Evolutionary conservation across 2,888 invertebrate genomes (phyloP).

Genomic region (Latheticus oryzae): DNA sequence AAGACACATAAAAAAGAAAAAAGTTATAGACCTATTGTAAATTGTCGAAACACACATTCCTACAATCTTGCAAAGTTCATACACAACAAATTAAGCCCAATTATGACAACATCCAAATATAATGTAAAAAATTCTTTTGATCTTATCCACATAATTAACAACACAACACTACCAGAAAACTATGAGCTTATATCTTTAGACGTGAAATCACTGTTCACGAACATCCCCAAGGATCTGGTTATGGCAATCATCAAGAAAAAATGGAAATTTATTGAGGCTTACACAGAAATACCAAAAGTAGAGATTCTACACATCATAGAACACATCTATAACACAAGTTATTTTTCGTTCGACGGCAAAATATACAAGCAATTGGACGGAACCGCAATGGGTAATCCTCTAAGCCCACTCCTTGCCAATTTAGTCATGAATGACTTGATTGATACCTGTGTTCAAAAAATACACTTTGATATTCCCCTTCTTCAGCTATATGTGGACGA

Average conservation of each 20-base stretch:
- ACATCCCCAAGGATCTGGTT: constrained; percentile 16
- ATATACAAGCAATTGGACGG: constrained; percentile 7
- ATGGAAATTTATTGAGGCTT: not conserved
- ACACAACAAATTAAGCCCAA: no score
- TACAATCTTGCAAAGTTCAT: no score
- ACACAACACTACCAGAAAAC: constrained; percentile 1
- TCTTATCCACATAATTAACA: not conserved
- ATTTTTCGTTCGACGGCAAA: not conserved
- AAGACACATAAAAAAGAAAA: no score
- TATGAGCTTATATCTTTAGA: constrained; percentile 13
- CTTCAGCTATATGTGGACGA: not conserved
- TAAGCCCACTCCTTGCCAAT: constrained; percentile 12
- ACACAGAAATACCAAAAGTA: not conserved
- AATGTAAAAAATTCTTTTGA: not conserved
- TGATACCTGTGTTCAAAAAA: not conserved
- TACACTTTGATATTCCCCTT: not conserved
- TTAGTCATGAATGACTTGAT: constrained; percentile 18
- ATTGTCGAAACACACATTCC: no score
- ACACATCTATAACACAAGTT: not conserved
- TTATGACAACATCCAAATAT: no score
- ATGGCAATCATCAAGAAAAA: not conserved
- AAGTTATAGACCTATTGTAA: no score
- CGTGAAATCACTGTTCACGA: constrained; percentile 17
- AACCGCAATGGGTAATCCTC: constrained; percentile 20
- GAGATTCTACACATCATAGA: not conserved